phyloP scores from a whole-genome alignment of 2,888 invertebrate species.

The Acanthococcus lagerstroemiae region DNA sequence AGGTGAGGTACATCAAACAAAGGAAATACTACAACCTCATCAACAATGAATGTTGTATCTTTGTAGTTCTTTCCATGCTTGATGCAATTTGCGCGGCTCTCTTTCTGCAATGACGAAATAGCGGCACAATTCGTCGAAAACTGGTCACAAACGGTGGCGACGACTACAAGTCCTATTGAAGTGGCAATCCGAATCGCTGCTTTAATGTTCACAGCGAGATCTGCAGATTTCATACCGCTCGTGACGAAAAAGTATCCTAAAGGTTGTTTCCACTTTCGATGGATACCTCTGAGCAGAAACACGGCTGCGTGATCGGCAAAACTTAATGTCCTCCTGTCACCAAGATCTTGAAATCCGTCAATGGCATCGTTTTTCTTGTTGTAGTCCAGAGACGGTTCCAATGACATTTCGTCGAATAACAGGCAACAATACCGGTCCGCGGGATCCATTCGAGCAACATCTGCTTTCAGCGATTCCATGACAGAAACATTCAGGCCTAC shows the following conservation, averaged over 20 bases:
- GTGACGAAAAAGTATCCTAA: slow-evolving; percentile 3
- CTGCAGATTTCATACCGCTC: not conserved
- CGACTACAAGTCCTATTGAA: slow-evolving; percentile 3
- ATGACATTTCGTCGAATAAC: slow-evolving; percentile 13
- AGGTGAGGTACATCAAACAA: slow-evolving; percentile 13
- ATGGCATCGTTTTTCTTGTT: not conserved
- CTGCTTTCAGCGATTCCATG: not conserved
- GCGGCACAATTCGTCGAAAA: not conserved
- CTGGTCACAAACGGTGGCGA: slow-evolving; percentile 10
- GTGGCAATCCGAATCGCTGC: not conserved
- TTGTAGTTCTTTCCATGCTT: not conserved
- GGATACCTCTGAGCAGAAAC: slow-evolving; percentile 15
- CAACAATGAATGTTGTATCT: not conserved
- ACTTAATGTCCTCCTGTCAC: not conserved
- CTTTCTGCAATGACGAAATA: slow-evolving; percentile 5
- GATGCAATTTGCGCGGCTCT: not conserved
- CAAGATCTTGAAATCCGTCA: slow-evolving; percentile 22
- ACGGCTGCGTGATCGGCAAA: slow-evolving; percentile 13
- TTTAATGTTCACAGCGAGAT: slow-evolving; percentile 1
- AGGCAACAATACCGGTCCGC: not conserved
- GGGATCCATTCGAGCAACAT: not conserved
- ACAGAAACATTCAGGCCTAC: not conserved
- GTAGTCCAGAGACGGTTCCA: not conserved
- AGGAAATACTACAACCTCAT: slow-evolving; percentile 7
- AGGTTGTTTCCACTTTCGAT: slow-evolving; percentile 5